Base-by-base conservation (phyloP, 2,797 vertebrate species). In the Arctocebus calabarensis region DNA sequence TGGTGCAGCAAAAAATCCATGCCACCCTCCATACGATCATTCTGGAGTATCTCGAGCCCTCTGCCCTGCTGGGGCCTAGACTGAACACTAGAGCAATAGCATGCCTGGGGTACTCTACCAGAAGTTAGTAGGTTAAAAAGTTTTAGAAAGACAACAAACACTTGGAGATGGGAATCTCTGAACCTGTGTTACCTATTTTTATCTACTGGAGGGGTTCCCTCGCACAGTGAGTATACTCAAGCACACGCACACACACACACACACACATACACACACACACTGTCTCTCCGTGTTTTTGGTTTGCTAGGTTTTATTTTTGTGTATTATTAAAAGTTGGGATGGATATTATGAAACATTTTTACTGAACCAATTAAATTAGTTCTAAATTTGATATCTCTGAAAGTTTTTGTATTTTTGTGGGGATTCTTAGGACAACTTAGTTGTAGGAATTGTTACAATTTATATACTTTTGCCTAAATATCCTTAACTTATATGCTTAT, bases 261-360 rank as follows among this genome's bases (percentile, higher is more conserved):
- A 40, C 64, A 25, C 0, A 59, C 7, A 32, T 9, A 77, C 45
- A 77, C 48, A 71, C 68, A 27, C 25, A 1, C 25, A 7, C 9
- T 5, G 7, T 40, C 14, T 48, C 29, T 55, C 17, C 5, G 82
- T 70, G 22, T 74, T 88, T 93, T 88, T 83, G 19, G 81, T 91
- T 90, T 8, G 34, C 10, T 77, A 4, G 17, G 12, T 2, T 2
- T 3, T 62, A 37, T 29, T 62, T 45, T 19, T 57, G 8, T n/a
- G 7, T 73, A 13, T 68, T 88, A 57, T n/a, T 93, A 61, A 79
- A 84, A 96, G 40, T 86, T 1, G 20, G 84, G 19, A 59, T 84
- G 7, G 62, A 64, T 84, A 74, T 93, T 94, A 84, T 75, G 86
- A 85, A 70, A 57, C 68, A 79, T 17, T 90, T 84, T 84, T 66